Conservation (phyloP, 2,113 vertebrate species). For the Leucosticte australis region DNA sequence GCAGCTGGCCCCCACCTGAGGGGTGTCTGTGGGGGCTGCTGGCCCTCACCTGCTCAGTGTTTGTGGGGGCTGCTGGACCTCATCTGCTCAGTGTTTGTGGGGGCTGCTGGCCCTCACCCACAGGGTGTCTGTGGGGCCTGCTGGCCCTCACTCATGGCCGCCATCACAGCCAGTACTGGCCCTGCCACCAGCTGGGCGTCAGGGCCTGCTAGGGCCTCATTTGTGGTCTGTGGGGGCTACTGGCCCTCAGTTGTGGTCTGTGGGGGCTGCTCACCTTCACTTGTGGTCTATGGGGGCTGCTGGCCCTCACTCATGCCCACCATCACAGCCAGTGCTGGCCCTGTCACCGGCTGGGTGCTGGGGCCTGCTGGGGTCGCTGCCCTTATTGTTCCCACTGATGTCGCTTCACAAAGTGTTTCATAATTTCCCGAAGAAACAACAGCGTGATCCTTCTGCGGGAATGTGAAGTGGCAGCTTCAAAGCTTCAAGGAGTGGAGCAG, state of each 20-base stretch:
- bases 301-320: rapidly evolving
- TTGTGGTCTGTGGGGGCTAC: rapidly evolving
- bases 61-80: background rate
- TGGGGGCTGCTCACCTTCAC: too few relatives aligned
- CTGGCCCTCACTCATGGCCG: rapidly evolving
- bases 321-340: rapidly evolving
- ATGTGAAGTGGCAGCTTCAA: conserved; percentile 56
- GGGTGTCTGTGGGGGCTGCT: background rate
- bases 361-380: background rate
- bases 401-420: background rate
- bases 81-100: background rate
- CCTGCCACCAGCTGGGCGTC: rapidly evolving
- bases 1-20: rapidly evolving
- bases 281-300: rapidly evolving
- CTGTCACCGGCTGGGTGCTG: rapidly evolving
- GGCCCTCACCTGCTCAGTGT: rapidly evolving
- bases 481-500: background rate
- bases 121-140: rapidly evolving
- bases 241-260: background rate
- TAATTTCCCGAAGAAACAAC: conserved; percentile 37
- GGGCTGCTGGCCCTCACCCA: background rate
- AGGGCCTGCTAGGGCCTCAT: background rate
- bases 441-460: background rate
- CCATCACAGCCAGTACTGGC: rapidly evolving
- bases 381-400: conserved; percentile 26